Evolutionary conservation across 1,140 invertebrate genomes (phyloP).

Genomic region (Apocrypta bakeri): DNA sequence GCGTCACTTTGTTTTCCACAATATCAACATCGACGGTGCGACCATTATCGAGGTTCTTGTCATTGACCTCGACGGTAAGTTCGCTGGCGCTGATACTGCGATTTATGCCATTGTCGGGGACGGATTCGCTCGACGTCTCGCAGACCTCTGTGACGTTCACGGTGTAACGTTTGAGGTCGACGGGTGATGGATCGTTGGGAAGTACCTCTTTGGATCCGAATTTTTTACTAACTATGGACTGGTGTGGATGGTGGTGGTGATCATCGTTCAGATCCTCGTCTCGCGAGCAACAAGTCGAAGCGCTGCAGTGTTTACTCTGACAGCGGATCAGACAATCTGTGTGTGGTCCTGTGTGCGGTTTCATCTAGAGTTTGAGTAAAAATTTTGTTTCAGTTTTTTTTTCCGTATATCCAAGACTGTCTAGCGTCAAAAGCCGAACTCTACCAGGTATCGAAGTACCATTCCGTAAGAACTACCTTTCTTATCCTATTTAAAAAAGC

Average conservation of each 20-base stretch:
- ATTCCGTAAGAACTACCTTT: too few relatives aligned
- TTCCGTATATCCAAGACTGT: too few relatives aligned
- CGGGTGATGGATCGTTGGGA: conserved; percentile 37
- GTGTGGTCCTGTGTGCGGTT: conserved; percentile 55
- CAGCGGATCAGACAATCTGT: conserved; percentile 67
- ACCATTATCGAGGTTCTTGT: not conserved
- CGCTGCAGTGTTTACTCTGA: conserved; percentile 63
- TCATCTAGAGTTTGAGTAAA: conserved; percentile 61
- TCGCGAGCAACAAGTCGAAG: conserved; percentile 67
- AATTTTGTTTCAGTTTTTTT: conserved; percentile 34
- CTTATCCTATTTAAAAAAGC: too few relatives aligned
- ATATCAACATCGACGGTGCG: conserved; percentile 20
- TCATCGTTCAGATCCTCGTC: conserved; percentile 54
- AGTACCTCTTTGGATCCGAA: conserved; percentile 58
- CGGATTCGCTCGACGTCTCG: conserved; percentile 9
- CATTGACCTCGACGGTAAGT: not conserved
- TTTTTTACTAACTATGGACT: conserved; percentile 51
- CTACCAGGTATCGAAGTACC: too few relatives aligned
- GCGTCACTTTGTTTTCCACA: not conserved
- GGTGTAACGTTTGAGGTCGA: conserved; percentile 58
- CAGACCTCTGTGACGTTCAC: conserved; percentile 45
- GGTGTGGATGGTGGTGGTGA: conserved; percentile 21
- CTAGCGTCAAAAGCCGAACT: too few relatives aligned
- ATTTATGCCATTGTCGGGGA: not conserved
- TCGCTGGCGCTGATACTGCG: not conserved